phyloP scores from a whole-genome alignment of 2,797 vertebrate species.

The Botia almorhae region DNA sequence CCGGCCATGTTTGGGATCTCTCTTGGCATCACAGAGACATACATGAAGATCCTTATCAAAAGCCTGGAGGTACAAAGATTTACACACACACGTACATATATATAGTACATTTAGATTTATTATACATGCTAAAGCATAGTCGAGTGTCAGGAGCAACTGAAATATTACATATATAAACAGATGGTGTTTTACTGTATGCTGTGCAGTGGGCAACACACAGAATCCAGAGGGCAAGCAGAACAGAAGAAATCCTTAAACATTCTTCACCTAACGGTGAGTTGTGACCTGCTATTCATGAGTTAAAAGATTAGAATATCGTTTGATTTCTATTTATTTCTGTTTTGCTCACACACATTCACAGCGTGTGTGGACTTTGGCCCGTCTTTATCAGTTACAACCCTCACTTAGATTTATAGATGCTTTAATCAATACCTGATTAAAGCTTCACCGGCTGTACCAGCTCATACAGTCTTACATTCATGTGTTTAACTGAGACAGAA shows the following conservation, averaged over 20 bases:
- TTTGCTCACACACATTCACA: background rate
- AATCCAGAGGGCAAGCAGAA: conserved; percentile 81
- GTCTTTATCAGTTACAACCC: conserved; percentile 58
- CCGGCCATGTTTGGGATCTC: conserved; percentile 91
- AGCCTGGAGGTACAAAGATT: conserved; percentile 83
- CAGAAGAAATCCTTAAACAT: conserved; percentile 68
- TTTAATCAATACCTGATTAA: conserved; percentile 5
- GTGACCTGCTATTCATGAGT: too few relatives aligned
- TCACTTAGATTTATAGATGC: conserved; percentile 21
- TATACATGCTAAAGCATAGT: background rate
- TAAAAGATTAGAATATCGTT: too few relatives aligned
- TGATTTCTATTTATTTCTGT: too few relatives aligned
- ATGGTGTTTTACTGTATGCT: conserved; percentile 13
- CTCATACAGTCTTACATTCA: background rate
- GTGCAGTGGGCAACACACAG: conserved; percentile 93
- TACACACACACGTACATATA: too few relatives aligned
- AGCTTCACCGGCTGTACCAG: background rate
- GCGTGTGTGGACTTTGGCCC: conserved; percentile 65
- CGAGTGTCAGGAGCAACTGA: background rate
- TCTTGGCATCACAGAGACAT: conserved; percentile 89
- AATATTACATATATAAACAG: background rate
- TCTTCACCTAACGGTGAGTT: conserved; percentile 75
- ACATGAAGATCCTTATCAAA: conserved; percentile 89
- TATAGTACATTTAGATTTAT: background rate
- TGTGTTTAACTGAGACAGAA: too few relatives aligned